Base-by-base conservation (phyloP, 2,113 vertebrate species). In the Myrmophylax atrothorax region DNA sequence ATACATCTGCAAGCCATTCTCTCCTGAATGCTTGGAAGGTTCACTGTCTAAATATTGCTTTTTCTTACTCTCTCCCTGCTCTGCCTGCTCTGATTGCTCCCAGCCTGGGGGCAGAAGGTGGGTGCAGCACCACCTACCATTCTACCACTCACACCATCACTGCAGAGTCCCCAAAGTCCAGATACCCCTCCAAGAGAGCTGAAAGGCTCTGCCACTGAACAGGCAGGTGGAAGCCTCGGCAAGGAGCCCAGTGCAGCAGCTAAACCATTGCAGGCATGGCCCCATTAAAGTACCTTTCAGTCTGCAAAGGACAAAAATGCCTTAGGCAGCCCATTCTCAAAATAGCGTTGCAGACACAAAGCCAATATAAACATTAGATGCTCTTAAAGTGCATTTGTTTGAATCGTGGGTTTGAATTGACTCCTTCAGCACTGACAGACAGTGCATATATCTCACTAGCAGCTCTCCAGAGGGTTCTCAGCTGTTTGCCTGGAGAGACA, bases 1-100 rank as follows among this genome's bases (percentile, higher is more conserved):
- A 94, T 97, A 97, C 97, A 98, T 98, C 97, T 98, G 98, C 93
- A 97, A 98, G 76, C 93, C 96, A 98, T 98, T 98, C 96, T 80
- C 90, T 97, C 77, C 67, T 84, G 80, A 96, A 97, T 70, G 90
- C 93, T 95, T 97, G 97, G 97, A 96, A 97, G 95, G 89, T 89
- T 96, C 93, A 49, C 96, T 97, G 82, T 97, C 96, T 97, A 97
- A 98, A 98, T 96, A 97, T 77, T 95, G 77, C 60, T 88, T 94
- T 94, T 95, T 97, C 93, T 87, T 93, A 85, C 86, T 96, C 66
- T 94, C 97, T 89, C 86, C 66, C 83, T 69, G 16, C 50, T 96
- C 97, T 94, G 95, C 92, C 94, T 92, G 91, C 79, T 96, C 62
- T 88, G 95, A 88, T 95, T 97, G 86, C 96, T 97, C 79, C 90